Evolutionary conservation across 2,888 invertebrate genomes (phyloP).

Genomic region (Anagyrus pseudococci): DNA sequence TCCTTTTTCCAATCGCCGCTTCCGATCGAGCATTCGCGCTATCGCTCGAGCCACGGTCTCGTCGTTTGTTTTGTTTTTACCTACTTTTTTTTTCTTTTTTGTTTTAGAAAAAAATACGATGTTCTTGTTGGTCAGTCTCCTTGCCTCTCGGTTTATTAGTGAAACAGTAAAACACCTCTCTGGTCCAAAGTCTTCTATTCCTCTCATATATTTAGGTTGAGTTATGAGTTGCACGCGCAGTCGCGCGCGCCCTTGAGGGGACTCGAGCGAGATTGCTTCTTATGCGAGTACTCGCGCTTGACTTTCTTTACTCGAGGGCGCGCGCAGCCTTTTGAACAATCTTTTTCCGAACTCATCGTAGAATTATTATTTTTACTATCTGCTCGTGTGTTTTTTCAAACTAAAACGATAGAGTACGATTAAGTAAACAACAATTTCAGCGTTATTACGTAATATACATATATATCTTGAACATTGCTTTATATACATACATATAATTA

Average conservation of each 20-base stretch:
- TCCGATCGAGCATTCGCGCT: conserved; percentile 18
- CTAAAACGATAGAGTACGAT: too few relatives aligned
- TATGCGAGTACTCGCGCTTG: too few relatives aligned
- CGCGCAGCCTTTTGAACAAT: too few relatives aligned
- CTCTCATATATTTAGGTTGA: conserved; percentile 60
- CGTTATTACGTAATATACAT: too few relatives aligned
- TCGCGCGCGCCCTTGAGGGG: too few relatives aligned
- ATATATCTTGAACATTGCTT: too few relatives aligned
- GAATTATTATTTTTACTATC: too few relatives aligned
- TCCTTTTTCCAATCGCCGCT: conserved; percentile 33
- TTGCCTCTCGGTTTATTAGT: conserved; percentile 64
- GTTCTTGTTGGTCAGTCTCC: conserved; percentile 57
- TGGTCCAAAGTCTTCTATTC: conserved; percentile 62
- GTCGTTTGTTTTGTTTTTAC: conserved; percentile 52
- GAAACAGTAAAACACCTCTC: conserved; percentile 62
- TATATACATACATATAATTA: conserved; percentile 12
- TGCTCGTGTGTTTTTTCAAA: too few relatives aligned
- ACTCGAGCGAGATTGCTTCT: too few relatives aligned
- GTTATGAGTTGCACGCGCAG: conserved; percentile 53
- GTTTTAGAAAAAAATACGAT: conserved; percentile 23
- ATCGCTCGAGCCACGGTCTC: conserved; percentile 47
- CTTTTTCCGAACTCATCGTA: too few relatives aligned
- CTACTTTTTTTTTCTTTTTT: not conserved
- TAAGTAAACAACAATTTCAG: too few relatives aligned
- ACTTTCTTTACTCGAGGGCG: too few relatives aligned